Conservation (phyloP, 2,797 vertebrate genomes). For the Alfaro cultratus region DNA sequence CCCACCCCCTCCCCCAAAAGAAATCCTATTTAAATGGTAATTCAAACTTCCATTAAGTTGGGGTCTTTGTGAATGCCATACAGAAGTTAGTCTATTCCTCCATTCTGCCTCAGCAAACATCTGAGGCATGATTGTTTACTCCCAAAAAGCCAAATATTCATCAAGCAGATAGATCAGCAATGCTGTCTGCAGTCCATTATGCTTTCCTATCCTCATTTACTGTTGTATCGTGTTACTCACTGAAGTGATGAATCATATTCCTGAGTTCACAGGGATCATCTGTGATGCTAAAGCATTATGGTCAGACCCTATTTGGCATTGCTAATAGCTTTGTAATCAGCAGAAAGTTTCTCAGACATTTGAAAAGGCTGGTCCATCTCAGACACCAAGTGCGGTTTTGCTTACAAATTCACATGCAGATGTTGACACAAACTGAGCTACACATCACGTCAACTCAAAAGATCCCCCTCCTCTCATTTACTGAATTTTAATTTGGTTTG, state of each 20-base stretch:
- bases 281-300: conserved; percentile 34
- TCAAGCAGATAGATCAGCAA: conserved; percentile 59
- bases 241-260: conserved; percentile 46
- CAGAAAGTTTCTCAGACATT: conserved; percentile 32
- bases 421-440: conserved; percentile 46
- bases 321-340: conserved; percentile 57
- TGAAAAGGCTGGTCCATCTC: conserved; percentile 36
- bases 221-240: conserved; percentile 49
- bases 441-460: conserved; percentile 33
- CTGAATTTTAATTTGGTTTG: conserved; percentile 44
- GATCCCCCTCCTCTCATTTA: conserved; percentile 36
- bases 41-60: conserved; percentile 82
- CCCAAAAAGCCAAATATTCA: conserved; percentile 75
- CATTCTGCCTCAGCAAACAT: conserved; percentile 62
- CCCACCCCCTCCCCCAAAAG: conserved; percentile 67
- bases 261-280: conserved; percentile 53
- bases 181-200: conserved; percentile 56
- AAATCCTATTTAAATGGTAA: conserved; percentile 86
- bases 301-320: conserved; percentile 13
- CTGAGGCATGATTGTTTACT: conserved; percentile 70
- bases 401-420: conserved; percentile 42
- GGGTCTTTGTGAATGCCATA: conserved; percentile 70
- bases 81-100: conserved; percentile 68
- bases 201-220: conserved; percentile 59
- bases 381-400: conserved; percentile 13